A percentile compares a stretch with the other conserved stretches of the same genome.
phyloP scores from a whole-genome alignment of 2,888 invertebrate species.

The Marasmarcha lunaedactyla region DNA sequence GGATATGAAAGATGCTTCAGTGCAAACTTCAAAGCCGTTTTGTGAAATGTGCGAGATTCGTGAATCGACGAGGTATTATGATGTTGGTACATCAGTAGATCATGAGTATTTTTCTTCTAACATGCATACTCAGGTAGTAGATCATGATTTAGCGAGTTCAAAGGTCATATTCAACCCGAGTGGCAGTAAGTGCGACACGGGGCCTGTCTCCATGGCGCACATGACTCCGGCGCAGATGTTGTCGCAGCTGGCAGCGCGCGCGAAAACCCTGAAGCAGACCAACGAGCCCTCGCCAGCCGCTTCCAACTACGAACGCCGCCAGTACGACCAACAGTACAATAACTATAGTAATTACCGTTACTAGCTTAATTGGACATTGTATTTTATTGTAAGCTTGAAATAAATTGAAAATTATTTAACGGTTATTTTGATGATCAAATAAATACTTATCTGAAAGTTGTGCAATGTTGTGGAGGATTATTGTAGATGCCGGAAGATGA shows the following conservation, averaged over 20 bases:
- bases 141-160: constrained; percentile 48
- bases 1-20: constrained; percentile 42
- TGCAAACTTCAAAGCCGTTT: constrained; percentile 43
- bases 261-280: constrained; percentile 48
- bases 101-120: constrained; percentile 34
- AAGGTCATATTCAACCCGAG: constrained; percentile 48
- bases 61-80: constrained; percentile 28
- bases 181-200: constrained; percentile 37
- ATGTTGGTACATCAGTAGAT: constrained; percentile 31
- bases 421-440: no score
- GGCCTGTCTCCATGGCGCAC: constrained; percentile 53
- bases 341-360: constrained; percentile 32
- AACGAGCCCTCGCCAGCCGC: constrained; percentile 22
- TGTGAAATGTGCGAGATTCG: constrained; percentile 56
- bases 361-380: no score
- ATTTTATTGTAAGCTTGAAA: background rate
- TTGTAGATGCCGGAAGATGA: no score
- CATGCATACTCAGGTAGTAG: constrained; percentile 54
- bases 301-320: constrained; percentile 25
- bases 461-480: no score
- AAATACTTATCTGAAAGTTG: no score
- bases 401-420: no score
- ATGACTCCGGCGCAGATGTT: constrained; percentile 59
- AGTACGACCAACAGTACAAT: constrained; percentile 26
- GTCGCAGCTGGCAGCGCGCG: constrained; percentile 55